Conservation (phyloP, 2,113 vertebrate genomes). For the Pterocles gutturalis region DNA sequence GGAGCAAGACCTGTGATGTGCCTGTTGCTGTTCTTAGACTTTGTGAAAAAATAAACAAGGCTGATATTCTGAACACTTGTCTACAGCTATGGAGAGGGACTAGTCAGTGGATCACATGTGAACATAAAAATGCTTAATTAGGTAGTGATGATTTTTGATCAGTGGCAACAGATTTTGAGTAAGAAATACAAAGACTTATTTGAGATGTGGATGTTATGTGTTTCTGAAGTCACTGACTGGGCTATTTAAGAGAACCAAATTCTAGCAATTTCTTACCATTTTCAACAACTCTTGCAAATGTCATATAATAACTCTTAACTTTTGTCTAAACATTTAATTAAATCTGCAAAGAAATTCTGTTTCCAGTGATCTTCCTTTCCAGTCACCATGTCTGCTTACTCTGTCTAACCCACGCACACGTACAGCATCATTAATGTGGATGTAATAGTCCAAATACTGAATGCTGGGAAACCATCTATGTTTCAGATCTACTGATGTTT, state of each 20-base stretch:
- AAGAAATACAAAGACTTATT: background rate
- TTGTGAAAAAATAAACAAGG: background rate
- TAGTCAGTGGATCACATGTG: fast-evolving
- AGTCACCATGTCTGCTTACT: background rate
- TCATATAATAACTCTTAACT: background rate
- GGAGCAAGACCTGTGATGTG: fast-evolving
- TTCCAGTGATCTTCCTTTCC: background rate
- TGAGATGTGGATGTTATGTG: background rate
- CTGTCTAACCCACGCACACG: background rate
- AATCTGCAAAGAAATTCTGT: background rate
- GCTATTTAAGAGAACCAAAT: background rate
- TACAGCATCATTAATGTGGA: background rate
- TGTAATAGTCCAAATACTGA: background rate
- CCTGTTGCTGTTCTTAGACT: background rate
- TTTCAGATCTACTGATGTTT: background rate
- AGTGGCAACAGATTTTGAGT: background rate
- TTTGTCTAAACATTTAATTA: background rate
- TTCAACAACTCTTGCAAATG: background rate
- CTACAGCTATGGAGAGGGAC: background rate
- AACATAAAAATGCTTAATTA: background rate
- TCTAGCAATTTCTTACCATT: background rate
- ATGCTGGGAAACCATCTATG: too few species aligned
- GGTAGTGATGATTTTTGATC: background rate
- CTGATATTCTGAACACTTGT: background rate
- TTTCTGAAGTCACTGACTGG: background rate